Conservation (phyloP, 2,888 invertebrate species). For the Rhabditoides inermis region DNA sequence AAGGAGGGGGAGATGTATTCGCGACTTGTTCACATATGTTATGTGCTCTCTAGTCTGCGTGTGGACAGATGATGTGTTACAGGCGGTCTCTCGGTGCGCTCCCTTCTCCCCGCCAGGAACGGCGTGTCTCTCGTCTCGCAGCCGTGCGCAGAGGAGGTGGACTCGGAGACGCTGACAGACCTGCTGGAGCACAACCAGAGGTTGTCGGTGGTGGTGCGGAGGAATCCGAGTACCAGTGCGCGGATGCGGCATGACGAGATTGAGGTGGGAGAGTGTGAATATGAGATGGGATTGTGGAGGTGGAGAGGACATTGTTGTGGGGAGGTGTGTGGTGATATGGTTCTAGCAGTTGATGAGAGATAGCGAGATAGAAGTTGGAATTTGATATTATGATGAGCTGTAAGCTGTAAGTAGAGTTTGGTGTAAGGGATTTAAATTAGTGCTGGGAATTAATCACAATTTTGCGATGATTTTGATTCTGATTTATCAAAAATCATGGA, state of each 20-base stretch:
- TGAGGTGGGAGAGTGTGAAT: constrained; percentile 2
- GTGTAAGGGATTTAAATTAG: no score
- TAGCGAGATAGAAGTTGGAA: no score
- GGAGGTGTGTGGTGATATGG: no score
- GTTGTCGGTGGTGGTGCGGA: constrained; percentile 8
- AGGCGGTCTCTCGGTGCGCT: constrained; percentile 11
- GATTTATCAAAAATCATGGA: no score
- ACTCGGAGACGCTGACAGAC: constrained; percentile 8
- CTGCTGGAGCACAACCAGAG: constrained; percentile 17
- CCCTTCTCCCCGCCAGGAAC: constrained; percentile 9
- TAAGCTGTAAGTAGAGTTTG: no score
- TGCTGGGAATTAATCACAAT: no score
- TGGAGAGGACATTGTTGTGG: background rate
- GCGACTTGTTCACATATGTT: no score
- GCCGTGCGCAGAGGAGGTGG: constrained; percentile 2
- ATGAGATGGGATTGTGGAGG: background rate
- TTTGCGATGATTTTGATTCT: no score
- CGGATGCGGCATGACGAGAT: constrained; percentile 13
- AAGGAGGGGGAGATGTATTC: no score
- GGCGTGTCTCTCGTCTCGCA: constrained; percentile 1
- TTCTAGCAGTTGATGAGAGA: no score
- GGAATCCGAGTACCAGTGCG: constrained; percentile 5
- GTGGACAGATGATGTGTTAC: constrained; percentile 8
- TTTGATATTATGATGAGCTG: no score
- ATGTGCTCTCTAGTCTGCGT: background rate